Base-by-base conservation (phyloP, 2,888 invertebrate genomes). In the Mesopsocus fuscifrons region DNA sequence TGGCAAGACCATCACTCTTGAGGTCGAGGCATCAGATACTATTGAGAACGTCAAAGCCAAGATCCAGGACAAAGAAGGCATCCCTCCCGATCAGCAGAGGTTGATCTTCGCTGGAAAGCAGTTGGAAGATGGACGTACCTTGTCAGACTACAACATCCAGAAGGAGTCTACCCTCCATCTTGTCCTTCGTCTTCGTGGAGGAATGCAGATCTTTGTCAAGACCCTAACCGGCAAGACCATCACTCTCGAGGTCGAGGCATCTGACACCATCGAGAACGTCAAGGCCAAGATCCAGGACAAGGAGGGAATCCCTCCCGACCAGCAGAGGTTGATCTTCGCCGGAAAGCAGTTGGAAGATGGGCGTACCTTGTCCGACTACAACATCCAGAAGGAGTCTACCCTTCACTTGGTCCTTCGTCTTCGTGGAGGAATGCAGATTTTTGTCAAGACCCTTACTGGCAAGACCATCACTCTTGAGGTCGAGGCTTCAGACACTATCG, bases 181-280 rank as follows among this genome's bases (percentile, higher is more conserved):
- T 34, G 34, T 34, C 18, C 34, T 34, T 13, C 34, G 34, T 9
- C 15, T 34, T 6, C 15, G 34, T 16, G 34, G 34, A 9, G 34
- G 34, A 6, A 16, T 34, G 8, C 11, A 26, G 26, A 26, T 26
- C 11, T 11, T 26, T n/a, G n/a, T n/a, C n/a, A n/a, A n/a, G n/a
- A n/a, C n/a, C n/a, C n/a, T n/a, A n/a, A n/a, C n/a, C n/a, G n/a
- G n/a, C n/a, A n/a, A n/a, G n/a, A n/a, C n/a, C n/a, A n/a, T n/a
- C n/a, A n/a, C n/a, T n/a, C 74, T 85, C 54, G 84, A 85, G 72
- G 84, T 84, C 55, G 87, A 89, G 62, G 77, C 87, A 42, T 81
- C 82, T 2, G 88, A 89, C 59, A 83, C 85, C 41, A 88, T 89
- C 62, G 87, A 89, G 66, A 85, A 88, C 80, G 88, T 89, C 51